phyloP scores from a whole-genome alignment of 2,888 invertebrate species.

The Stratiomys singularior region DNA sequence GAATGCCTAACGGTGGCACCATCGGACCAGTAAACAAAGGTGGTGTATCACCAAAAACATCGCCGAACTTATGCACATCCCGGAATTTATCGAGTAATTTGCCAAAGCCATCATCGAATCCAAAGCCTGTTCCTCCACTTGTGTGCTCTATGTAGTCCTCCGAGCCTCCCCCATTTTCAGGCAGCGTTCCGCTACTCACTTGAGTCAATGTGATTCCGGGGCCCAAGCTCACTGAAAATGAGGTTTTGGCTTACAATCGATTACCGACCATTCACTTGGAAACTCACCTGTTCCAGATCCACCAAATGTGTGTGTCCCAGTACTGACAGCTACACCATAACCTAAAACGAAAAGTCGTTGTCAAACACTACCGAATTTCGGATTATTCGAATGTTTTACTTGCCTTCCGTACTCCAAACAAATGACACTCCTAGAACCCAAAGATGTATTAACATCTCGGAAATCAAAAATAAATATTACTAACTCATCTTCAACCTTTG shows the following conservation, averaged over 20 bases:
- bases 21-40: too few relatives aligned
- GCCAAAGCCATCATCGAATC: neutral
- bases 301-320: neutral
- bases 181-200: neutral
- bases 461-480: slow-evolving; percentile 13
- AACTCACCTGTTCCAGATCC: slow-evolving; percentile 1
- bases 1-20: too few relatives aligned
- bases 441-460: slow-evolving; percentile 13
- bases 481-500: slow-evolving; percentile 7
- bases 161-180: neutral
- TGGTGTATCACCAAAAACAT: neutral
- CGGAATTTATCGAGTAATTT: slow-evolving; percentile 3
- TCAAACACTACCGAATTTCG: neutral
- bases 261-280: neutral
- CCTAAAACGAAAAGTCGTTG: neutral
- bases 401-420: neutral
- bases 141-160: neutral
- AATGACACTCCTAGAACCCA: neutral
- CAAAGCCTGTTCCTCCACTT: slow-evolving; percentile 2
- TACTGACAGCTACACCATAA: neutral
- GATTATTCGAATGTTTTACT: neutral
- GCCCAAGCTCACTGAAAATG: neutral
- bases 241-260: neutral
- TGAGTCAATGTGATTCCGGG: neutral
- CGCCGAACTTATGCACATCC: neutral